phyloP scores from a whole-genome alignment of 2,113 vertebrate species.

The Irena cyanogastra region DNA sequence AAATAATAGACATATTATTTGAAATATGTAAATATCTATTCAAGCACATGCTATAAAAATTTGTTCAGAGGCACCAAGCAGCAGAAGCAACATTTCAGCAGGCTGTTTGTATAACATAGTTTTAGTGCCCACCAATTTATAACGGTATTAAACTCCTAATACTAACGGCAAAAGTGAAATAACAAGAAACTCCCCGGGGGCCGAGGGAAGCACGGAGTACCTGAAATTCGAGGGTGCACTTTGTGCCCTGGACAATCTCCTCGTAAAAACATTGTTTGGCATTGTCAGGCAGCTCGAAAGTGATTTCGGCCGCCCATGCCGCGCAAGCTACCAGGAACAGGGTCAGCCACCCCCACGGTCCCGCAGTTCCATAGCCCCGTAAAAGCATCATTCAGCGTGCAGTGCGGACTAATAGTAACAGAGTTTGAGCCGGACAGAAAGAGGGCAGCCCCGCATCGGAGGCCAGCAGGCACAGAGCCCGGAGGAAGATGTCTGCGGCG shows the following conservation, averaged over 20 bases:
- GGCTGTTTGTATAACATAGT: not conserved
- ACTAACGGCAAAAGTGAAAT: not conserved
- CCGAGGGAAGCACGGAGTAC: constrained; percentile 55
- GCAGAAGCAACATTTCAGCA: not conserved
- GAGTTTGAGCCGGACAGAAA: not conserved
- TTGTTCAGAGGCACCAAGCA: not conserved
- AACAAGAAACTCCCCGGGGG: not conserved
- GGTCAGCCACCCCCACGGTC: constrained; percentile 42
- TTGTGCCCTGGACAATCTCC: constrained; percentile 85
- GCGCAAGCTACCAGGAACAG: constrained; percentile 63
- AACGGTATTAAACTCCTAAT: not conserved
- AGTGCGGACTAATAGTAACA: not conserved
- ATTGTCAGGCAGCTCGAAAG: constrained; percentile 92
- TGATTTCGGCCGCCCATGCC: constrained; percentile 83
- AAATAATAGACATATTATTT: not conserved
- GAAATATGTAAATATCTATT: not conserved
- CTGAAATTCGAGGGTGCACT: constrained; percentile 94
- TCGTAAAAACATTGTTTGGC: constrained; percentile 97
- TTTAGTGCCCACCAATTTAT: not conserved
- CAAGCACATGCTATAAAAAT: not conserved
- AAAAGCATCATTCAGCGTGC: not conserved
- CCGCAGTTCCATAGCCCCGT: not conserved
- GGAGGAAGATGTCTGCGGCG: not conserved
- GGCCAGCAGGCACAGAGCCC: not conserved
- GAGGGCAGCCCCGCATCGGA: not conserved